A percentile compares a stretch with the other conserved stretches of the same genome.
These are phyloP conservation scores for Pristionchus exspectatus DNA, from an alignment of 2,888 invertebrate species.

Conservation along the genomic window DNA sequence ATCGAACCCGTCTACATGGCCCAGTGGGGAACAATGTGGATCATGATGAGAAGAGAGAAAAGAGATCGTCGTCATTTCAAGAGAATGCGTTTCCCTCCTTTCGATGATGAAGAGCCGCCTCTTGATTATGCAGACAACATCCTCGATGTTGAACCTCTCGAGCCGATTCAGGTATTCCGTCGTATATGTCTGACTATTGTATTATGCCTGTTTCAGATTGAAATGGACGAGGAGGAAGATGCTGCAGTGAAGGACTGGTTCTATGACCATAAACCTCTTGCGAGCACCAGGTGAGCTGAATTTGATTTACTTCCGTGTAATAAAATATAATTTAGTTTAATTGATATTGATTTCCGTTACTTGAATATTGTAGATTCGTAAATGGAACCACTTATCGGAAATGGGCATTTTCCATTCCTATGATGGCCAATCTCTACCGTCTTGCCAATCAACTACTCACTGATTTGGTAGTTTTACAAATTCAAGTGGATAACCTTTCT, in stretches of 20 bases:
- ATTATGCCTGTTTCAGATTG: constrained; percentile 83
- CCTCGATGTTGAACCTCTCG: constrained; percentile 97
- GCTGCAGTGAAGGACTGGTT: constrained; percentile 91
- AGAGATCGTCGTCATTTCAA: constrained; percentile 59
- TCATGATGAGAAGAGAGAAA: constrained; percentile 90
- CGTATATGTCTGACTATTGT: background rate
- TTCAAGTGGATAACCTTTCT: background rate
- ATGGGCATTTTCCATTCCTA: constrained; percentile 95
- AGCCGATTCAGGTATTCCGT: constrained; percentile 86
- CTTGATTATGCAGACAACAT: constrained; percentile 99
- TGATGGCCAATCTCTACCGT: constrained; percentile 97
- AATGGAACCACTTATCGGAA: constrained; percentile 97
- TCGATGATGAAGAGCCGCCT: constrained; percentile 99
- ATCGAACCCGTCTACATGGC: constrained; percentile 99
- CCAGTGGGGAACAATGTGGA: constrained; percentile 99
- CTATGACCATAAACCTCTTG: constrained; percentile 96
- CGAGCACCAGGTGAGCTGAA: constrained; percentile 87
- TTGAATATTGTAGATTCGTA: constrained; percentile 84
- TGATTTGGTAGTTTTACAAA: constrained; percentile 84
- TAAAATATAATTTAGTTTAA: background rate
- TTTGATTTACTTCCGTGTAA: background rate
- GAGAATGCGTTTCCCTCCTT: constrained; percentile 99
- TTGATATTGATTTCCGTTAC: no score
- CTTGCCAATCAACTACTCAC: constrained; percentile 97
- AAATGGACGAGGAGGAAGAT: constrained; percentile 93